phyloP scores from a whole-genome alignment of 2,797 vertebrate species.

The Phalanger gymnotis region DNA sequence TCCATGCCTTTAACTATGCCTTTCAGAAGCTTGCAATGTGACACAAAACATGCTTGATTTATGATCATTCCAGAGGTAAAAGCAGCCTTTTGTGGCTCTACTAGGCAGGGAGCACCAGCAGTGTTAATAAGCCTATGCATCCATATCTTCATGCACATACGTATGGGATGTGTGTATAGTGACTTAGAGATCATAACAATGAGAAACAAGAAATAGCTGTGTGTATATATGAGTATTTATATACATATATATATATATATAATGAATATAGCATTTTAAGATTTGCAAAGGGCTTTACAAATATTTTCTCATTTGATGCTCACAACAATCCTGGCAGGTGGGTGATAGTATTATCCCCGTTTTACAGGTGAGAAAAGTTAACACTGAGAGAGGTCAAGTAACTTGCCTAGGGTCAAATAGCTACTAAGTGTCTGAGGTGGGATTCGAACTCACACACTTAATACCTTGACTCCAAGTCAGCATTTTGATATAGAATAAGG shows the following conservation, averaged over 20 bases:
- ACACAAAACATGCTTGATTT: background rate
- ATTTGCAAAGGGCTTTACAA: conserved; percentile 20
- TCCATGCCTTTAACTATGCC: background rate
- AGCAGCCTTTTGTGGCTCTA: background rate
- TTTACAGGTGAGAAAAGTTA: conserved; percentile 14
- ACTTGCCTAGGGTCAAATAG: background rate
- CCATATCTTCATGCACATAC: background rate
- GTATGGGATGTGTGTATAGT: background rate
- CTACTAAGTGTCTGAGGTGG: background rate
- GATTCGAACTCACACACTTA: background rate
- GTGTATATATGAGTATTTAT: background rate
- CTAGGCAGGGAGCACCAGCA: background rate
- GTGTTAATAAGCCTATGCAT: background rate
- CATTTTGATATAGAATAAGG: background rate
- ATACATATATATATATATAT: background rate
- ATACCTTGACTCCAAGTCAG: background rate
- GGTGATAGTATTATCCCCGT: conserved; percentile 21
- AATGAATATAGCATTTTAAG: background rate
- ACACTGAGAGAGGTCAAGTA: conserved; percentile 1
- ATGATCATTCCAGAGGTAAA: background rate
- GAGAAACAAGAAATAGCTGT: conserved; percentile 19
- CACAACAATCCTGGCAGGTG: background rate
- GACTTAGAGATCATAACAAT: background rate
- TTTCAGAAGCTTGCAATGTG: conserved; percentile 28
- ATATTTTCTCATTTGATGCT: conserved; percentile 17